A percentile compares a stretch with the other conserved stretches of the same genome.
phyloP scores from a whole-genome alignment of 1,140 invertebrate species.

The Megathymus violae region DNA sequence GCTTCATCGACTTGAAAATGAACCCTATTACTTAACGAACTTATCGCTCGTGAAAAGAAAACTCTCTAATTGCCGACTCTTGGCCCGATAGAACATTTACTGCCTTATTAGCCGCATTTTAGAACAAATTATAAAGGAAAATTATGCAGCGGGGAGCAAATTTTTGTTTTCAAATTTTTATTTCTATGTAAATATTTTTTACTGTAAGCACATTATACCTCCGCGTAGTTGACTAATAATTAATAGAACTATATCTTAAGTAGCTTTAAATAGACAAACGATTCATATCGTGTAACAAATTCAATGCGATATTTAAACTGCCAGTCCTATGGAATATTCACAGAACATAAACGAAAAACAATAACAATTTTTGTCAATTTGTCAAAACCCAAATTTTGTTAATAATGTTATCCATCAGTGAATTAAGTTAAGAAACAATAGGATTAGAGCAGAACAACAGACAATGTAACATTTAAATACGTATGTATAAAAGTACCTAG shows the following conservation, averaged over 20 bases:
- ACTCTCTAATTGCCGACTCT: slow-evolving; percentile 67
- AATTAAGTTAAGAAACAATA: too few species aligned
- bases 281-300: too few species aligned
- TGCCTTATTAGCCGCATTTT: slow-evolving; percentile 23
- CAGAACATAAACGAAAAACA: too few species aligned
- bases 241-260: background rate
- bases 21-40: slow-evolving; percentile 75
- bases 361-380: too few species aligned
- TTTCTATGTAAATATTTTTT: background rate
- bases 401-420: too few species aligned
- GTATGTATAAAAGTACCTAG: too few species aligned
- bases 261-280: too few species aligned
- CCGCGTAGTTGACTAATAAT: background rate
- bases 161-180: background rate
- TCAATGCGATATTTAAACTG: too few species aligned
- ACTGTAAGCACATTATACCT: background rate
- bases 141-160: slow-evolving; percentile 8
- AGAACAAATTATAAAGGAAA: slow-evolving; percentile 15
- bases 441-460: too few species aligned
- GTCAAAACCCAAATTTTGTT: too few species aligned
- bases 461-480: too few species aligned
- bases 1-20: slow-evolving; percentile 74
- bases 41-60: slow-evolving; percentile 65
- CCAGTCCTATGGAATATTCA: too few species aligned
- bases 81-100: slow-evolving; percentile 39